phyloP scores from a whole-genome alignment of 2,888 invertebrate species.

The Melinaea marsaeus region DNA sequence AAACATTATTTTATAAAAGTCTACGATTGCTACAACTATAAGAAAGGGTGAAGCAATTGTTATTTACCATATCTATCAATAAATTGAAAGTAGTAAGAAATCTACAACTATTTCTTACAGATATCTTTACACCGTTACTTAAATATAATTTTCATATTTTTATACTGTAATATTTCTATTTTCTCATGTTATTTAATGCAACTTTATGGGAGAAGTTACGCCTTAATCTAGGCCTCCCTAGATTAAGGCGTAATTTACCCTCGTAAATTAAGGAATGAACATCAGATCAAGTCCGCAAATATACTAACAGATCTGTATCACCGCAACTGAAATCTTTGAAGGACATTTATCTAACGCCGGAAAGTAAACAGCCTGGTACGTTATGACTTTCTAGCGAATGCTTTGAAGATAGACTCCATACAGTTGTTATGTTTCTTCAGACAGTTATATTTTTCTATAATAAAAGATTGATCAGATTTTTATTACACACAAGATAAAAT shows the following conservation, averaged over 20 bases:
- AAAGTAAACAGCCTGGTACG: conserved; percentile 54
- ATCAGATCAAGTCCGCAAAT: conserved; percentile 1
- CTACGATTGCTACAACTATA: conserved; percentile 51
- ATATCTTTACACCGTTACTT: not conserved
- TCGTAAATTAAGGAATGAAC: conserved; percentile 1
- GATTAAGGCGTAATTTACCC: no score
- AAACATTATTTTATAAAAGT: conserved; percentile 26
- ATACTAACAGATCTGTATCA: conserved; percentile 12
- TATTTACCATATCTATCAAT: conserved; percentile 42
- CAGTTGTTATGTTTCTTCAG: conserved; percentile 66
- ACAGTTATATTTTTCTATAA: conserved; percentile 63
- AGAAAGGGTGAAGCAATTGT: conserved; percentile 42
- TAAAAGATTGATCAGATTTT: conserved; percentile 63
- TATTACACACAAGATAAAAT: conserved; percentile 61
- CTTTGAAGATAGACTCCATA: conserved; percentile 42
- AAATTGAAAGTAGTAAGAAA: conserved; percentile 34
- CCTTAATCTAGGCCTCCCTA: conserved; percentile 3
- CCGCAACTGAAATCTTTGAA: conserved; percentile 30
- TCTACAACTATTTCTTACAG: conserved; percentile 5
- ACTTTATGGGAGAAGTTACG: conserved; percentile 10
- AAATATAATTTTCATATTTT: not conserved
- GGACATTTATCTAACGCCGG: conserved; percentile 54
- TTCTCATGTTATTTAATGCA: no score
- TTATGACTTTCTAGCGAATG: conserved; percentile 43
- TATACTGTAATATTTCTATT: no score